Base-by-base conservation (phyloP, 2,113 vertebrate genomes). In the Tachysurus fulvidraco region DNA sequence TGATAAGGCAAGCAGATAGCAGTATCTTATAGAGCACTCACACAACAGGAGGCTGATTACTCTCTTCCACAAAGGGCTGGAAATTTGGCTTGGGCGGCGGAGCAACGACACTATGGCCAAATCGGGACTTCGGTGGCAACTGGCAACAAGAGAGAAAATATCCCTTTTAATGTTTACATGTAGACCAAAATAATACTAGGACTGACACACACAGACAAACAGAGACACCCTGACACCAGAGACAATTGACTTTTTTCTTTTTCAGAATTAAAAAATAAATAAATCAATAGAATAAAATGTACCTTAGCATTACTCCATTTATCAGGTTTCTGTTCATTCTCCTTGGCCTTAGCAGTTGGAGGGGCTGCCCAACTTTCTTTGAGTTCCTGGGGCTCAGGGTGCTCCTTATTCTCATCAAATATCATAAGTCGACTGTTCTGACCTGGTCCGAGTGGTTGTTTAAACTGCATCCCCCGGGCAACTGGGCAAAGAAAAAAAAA, bases 11-110 rank as follows among this genome's bases (percentile, higher is more conserved):
- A 76, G 36, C 23, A 54, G 83, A 85, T 76, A 74, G 7, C 25
- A 12, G 30, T n/a, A 60, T 60, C 30, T 81, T 11, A 46, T 9
- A 50, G 28, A 55, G 25, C n/a, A 96, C 98, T 97, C 92, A 99
- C 98, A 97, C 96, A 52, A 93, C 92, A 81, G 96, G 96, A 25
- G 95, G 96, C 81, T 96, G 94, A 84, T 96, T 96, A 9, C 93
- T 93, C 90, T 98, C 97, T 17, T 99, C 98, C 83, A 98, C 97
- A 83, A 97, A 99, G 0, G 97, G 98, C 52, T 96, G 96, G 91
- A 99, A 99, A 73, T 78, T 94, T 50, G 97, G 96, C 89, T 94
- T 94, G 1, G 90, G 89, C 60, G 93, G 91, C 0, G 94, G 93
- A 9, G 91, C 87, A 83, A 92, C 92, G 16, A 90, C 1, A 54